Evolutionary conservation across 2,888 invertebrate species (phyloP).

Genomic region (Temnothorax ravouxi): DNA sequence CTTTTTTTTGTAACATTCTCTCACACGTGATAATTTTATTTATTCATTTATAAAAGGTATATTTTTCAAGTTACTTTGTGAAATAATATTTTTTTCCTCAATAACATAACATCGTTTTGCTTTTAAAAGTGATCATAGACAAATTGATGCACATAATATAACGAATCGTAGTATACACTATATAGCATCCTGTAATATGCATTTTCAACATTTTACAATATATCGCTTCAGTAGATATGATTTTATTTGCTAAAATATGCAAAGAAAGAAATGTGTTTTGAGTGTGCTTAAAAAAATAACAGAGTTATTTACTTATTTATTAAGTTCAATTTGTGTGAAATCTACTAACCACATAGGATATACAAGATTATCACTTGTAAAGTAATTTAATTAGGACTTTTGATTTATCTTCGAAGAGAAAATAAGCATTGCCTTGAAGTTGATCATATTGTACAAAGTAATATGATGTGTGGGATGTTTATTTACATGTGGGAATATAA

Average conservation of each 20-base stretch:
- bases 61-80: slow-evolving; percentile 68
- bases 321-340: slow-evolving; percentile 47
- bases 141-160: slow-evolving; percentile 58
- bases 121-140: slow-evolving; percentile 63
- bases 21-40: slow-evolving; percentile 77
- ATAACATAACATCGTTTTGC: slow-evolving; percentile 64
- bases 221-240: slow-evolving; percentile 36
- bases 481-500: slow-evolving; percentile 60
- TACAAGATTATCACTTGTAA: slow-evolving; percentile 47
- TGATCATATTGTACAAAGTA: slow-evolving; percentile 71
- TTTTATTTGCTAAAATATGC: slow-evolving; percentile 48
- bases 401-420: slow-evolving; percentile 49
- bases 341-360: slow-evolving; percentile 45
- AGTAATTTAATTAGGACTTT: slow-evolving; percentile 56
- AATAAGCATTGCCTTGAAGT: slow-evolving; percentile 53
- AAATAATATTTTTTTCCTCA: slow-evolving; percentile 63
- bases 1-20: slow-evolving; percentile 70
- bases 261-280: slow-evolving; percentile 44
- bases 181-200: slow-evolving; percentile 61
- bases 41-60: slow-evolving; percentile 78
- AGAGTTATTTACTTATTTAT: slow-evolving; percentile 56
- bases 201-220: slow-evolving; percentile 43
- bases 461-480: slow-evolving; percentile 65
- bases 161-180: slow-evolving; percentile 64
- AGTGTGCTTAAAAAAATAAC: slow-evolving; percentile 44